Evolutionary conservation across 2,888 invertebrate genomes (phyloP), one percentile per base, ranked within the genome.

Genomic region (Dorcus hopei): DNA sequence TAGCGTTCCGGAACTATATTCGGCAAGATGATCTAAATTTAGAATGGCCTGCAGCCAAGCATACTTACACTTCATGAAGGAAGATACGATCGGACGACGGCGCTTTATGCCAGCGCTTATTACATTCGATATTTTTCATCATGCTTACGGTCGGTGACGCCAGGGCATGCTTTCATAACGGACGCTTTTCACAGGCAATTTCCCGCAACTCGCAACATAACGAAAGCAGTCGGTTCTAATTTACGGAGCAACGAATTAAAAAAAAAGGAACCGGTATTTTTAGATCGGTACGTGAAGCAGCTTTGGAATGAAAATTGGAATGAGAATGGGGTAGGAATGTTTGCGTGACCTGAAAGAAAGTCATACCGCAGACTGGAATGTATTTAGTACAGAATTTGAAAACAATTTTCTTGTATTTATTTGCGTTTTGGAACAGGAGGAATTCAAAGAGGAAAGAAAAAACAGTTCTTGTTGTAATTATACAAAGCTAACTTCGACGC

Each of bases 1-100:
- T 54, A 58, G 54, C 59, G 43, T 47, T 57, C 47, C 48, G 61
- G 48, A 57, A 49, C 62, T 62, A 62, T 57, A 64, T 61, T 62
- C 62, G 62, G 62, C 62, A 59, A 62, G 57, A 58, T 52, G 51
- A 42, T 45, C 58, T 64, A 64, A 57, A 62, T 58, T 59, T 64
- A 61, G 57, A 40, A 54, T 64, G 64, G 64, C 64, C 23, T 3
- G 19, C 3, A 8, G 58, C 64, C 64, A 64, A 57, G 26, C 40
- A 49, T 40, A 49, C 49, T 49, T 47, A 47, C 47, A 19, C n/a
- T 50, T 19, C 33, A 49, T 11, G 19, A 26, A 26, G 38, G 50
- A 50, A 23, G 50, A 50, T 50, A 39, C 38, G 16, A 19, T 9
- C 45, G 45, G 16, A 42, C 42, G 16, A 42, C 42, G 23, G 45